These are phyloP conservation scores for Alligator mississippiensis DNA, from an alignment of 2,113 vertebrate genomes.

Conservation along the genomic window DNA sequence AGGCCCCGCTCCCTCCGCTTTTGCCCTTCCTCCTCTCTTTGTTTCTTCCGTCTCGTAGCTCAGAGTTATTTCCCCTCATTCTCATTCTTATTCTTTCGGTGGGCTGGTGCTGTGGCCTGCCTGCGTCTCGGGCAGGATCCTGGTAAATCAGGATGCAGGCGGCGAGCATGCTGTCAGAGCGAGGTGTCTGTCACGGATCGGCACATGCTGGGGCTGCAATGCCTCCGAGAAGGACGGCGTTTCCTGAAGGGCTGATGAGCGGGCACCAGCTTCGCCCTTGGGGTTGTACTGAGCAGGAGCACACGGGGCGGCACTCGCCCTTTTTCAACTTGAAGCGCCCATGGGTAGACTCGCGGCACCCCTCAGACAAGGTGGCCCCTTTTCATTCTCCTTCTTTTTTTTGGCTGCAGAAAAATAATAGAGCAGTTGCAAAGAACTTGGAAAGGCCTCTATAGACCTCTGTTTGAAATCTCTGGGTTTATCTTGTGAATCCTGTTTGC, in stretches of 20 bases:
- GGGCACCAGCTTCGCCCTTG: neutral
- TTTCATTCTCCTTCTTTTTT: too few relatives aligned
- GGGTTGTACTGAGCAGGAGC: neutral
- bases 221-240: neutral
- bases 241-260: rapidly evolving
- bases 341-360: too few relatives aligned
- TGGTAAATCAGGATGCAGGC: constrained; percentile 54
- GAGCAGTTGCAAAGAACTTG: too few relatives aligned
- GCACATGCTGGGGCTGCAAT: rapidly evolving
- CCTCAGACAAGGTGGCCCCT: too few relatives aligned
- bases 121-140: neutral
- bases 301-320: neutral
- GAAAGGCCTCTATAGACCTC: too few relatives aligned
- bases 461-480: too few relatives aligned
- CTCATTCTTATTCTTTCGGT: neutral
- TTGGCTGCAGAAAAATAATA: too few relatives aligned
- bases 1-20: too few relatives aligned
- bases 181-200: rapidly evolving
- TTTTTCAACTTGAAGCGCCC: too few relatives aligned
- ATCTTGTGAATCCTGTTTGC: too few relatives aligned
- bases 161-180: neutral
- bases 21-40: neutral
- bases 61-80: neutral
- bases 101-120: neutral
- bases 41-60: neutral